Conservation (phyloP, 2,888 invertebrate genomes). For the Erebia ligea region DNA sequence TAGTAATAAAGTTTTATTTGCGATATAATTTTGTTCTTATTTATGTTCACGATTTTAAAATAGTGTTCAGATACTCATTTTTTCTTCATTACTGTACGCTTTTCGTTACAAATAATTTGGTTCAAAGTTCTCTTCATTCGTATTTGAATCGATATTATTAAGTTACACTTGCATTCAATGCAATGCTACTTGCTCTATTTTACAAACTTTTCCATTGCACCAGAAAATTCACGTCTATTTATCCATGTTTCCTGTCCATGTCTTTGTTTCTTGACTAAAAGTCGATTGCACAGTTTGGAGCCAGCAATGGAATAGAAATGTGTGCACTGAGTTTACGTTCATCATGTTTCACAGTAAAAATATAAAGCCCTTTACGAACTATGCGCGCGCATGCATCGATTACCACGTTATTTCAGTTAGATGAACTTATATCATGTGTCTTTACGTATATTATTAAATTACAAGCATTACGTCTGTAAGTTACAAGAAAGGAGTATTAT, state of each 20-base stretch:
- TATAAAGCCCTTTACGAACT: conserved; percentile 58
- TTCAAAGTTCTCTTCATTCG: neutral
- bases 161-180: conserved; percentile 41
- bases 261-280: conserved; percentile 33
- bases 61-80: neutral
- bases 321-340: conserved; percentile 1
- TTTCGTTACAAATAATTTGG: neutral
- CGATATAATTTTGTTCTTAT: conserved; percentile 23
- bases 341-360: conserved; percentile 22
- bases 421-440: conserved; percentile 56
- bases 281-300: neutral
- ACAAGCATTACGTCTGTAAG: conserved; percentile 55
- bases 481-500: conserved; percentile 44
- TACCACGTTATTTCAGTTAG: conserved; percentile 52
- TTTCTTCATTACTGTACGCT: neutral
- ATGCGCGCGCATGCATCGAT: conserved; percentile 79
- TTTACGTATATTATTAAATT: conserved; percentile 68
- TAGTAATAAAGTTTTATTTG: conserved; percentile 17
- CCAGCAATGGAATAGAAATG: conserved; percentile 33
- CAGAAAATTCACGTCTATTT: conserved; percentile 25
- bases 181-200: conserved; percentile 42
- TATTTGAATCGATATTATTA: conserved; percentile 38
- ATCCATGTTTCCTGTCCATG: conserved; percentile 35
- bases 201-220: conserved; percentile 42
- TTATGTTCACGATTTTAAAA: conserved; percentile 15